Evolutionary conservation across 2,888 invertebrate genomes (phyloP).

Genomic region (Rotaria sp.): DNA sequence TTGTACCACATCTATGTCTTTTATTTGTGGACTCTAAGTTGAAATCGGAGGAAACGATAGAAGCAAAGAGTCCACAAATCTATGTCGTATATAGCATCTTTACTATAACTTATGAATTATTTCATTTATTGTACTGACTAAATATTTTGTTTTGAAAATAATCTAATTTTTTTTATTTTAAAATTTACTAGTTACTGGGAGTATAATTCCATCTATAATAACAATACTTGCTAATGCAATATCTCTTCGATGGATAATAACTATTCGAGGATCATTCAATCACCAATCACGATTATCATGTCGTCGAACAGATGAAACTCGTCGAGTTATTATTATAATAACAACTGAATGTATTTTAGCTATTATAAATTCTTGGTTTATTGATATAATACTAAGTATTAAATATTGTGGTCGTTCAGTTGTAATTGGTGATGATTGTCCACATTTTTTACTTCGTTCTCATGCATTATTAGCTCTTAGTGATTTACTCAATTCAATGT

Average conservation of each 20-base stretch:
- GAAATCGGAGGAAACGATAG: no score
- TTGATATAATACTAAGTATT: background rate
- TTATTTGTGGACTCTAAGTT: no score
- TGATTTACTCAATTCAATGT: background rate
- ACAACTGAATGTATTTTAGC: slow-evolving; percentile 16
- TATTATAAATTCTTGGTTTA: background rate
- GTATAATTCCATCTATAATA: background rate
- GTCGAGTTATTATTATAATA: background rate
- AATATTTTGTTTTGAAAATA: background rate
- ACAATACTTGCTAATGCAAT: background rate
- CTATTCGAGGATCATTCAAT: background rate
- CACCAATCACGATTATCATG: background rate
- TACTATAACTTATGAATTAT: no score
- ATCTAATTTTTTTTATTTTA: no score
- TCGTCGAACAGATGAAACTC: background rate
- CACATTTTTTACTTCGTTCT: background rate
- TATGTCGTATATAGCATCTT: no score
- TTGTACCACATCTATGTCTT: no score
- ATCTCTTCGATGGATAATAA: background rate
- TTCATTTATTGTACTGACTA: background rate
- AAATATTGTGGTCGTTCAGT: background rate
- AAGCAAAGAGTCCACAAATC: no score
- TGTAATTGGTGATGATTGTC: background rate
- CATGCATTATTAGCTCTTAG: background rate
- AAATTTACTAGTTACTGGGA: background rate